Evolutionary conservation across 2,797 vertebrate species (phyloP).

Genomic region (Hyperoplus immaculatus): DNA sequence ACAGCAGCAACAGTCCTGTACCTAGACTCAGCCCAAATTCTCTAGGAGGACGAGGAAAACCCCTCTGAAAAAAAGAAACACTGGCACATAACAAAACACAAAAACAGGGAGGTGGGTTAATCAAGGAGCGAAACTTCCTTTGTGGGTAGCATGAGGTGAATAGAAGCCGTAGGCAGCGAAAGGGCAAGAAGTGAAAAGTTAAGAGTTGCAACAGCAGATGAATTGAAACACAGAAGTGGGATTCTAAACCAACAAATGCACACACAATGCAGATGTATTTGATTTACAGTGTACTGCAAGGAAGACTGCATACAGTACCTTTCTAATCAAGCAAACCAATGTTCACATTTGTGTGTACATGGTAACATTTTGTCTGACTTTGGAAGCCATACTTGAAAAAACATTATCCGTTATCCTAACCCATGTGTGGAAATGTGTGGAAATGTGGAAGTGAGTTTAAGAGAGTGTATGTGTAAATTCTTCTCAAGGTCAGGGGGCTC

Average conservation of each 20-base stretch:
- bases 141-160: constrained; percentile 17
- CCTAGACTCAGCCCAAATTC: constrained; percentile 56
- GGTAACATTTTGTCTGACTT: constrained; percentile 45
- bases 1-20: constrained; percentile 62
- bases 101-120: constrained; percentile 9
- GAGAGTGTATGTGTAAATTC: constrained; percentile 48
- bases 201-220: constrained; percentile 7
- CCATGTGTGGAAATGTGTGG: constrained; percentile 35
- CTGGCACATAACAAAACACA: constrained; percentile 46
- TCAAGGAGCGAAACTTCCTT: constrained; percentile 30
- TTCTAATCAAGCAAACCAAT: constrained; percentile 8
- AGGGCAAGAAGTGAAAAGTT: constrained; percentile 31
- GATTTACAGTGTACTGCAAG: neutral
- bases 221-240: neutral
- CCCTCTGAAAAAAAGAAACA: constrained; percentile 53
- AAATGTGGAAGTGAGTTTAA: constrained; percentile 16
- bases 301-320: neutral
- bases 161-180: constrained; percentile 28
- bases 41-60: constrained; percentile 66
- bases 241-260: constrained; percentile 34
- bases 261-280: neutral
- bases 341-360: constrained; percentile 41
- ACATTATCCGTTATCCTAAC: constrained; percentile 46
- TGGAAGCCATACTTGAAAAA: constrained; percentile 50
- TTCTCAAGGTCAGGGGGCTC: constrained; percentile 68